phyloP scores from a whole-genome alignment of 2,113 vertebrate genomes.

The Romanogobio albipinnatus region DNA sequence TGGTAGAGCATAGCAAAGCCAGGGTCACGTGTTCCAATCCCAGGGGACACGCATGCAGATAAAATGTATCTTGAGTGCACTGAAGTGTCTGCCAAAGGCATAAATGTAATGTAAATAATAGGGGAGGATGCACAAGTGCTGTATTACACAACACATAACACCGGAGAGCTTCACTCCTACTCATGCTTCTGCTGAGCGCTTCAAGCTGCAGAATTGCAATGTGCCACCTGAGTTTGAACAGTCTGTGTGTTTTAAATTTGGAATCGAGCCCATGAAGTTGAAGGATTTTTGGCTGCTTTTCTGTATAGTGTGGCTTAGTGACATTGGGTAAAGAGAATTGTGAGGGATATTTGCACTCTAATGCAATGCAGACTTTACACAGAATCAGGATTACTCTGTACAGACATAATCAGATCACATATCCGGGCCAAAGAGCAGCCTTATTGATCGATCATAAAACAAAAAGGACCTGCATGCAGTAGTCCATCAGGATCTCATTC shows the following conservation, averaged over 20 bases:
- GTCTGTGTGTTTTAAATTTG: conserved; percentile 1
- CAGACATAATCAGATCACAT: conserved; percentile 69
- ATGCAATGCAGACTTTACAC: conserved; percentile 30
- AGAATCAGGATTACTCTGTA: conserved; percentile 52
- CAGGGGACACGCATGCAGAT: neutral
- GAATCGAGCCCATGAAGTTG: neutral
- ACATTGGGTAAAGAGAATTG: conserved; percentile 18
- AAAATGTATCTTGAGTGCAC: neutral
- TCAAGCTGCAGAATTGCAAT: neutral
- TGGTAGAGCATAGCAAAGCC: neutral
- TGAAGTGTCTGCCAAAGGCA: neutral
- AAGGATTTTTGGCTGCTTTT: neutral
- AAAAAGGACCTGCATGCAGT: conserved; percentile 64
- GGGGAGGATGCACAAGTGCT: neutral
- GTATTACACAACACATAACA: conserved; percentile 20
- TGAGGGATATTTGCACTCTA: conserved; percentile 32
- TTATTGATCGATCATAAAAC: conserved; percentile 67
- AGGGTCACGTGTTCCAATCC: neutral
- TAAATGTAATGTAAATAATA: conserved; percentile 21
- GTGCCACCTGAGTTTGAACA: conserved; percentile 18
- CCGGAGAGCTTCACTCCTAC: conserved; percentile 7
- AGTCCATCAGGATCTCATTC: conserved; percentile 64
- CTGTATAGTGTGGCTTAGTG: neutral
- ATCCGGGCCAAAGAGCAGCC: conserved; percentile 65
- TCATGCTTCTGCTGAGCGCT: neutral